Base-by-base conservation (phyloP, 2,888 invertebrate species). In the Mythimna pallens region DNA sequence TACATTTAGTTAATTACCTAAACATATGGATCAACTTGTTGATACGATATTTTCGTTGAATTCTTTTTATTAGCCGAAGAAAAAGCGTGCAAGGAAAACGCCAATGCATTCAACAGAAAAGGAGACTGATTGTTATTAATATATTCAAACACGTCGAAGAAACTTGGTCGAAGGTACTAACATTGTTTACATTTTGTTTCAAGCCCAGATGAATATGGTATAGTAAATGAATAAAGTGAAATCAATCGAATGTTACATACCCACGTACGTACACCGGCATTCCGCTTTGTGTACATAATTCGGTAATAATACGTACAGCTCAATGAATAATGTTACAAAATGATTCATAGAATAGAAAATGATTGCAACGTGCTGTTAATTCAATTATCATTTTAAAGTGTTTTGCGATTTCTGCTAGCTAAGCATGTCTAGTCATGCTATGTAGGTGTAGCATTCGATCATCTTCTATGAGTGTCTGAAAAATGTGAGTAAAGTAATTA, bases 281-380 rank as follows among this genome's bases (percentile, higher is more conserved):
- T 64, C 2, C 14, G 10, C 12, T 54, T 14, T 22, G 36, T 54
- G n/a, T 52, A 52, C 50, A 36, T 55, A 70, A 59, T 76, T 78
- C 40, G 40, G 64, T 72, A 72, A 72, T 14, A 25, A 55, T 57
- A n/a, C 20, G 8, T 7, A 54, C 57, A 69, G 22, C 22, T 55
- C 43, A 61, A 65, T 62, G 64, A 62, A 30, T 62, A 65, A 20
- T 59, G 54, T 65, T 59, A 62, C 62, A 70, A 70, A 68, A 78
- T 77, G 58, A 69, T 78, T 81, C 82, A 55, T 55, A 47, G 68
- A 82, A 83, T 77, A 81, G 87, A 87, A 87, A 73, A 66, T 76
- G 65, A 77, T 81, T 65, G 43, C 78, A 69, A 34, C 9, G 50
- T 65, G 52, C 43, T 82, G 86, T 70, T 87, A 87, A 88, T 87